These are phyloP conservation scores for Trichogramma evanescens DNA, from an alignment of 2,888 invertebrate genomes.

Conservation along the genomic window DNA sequence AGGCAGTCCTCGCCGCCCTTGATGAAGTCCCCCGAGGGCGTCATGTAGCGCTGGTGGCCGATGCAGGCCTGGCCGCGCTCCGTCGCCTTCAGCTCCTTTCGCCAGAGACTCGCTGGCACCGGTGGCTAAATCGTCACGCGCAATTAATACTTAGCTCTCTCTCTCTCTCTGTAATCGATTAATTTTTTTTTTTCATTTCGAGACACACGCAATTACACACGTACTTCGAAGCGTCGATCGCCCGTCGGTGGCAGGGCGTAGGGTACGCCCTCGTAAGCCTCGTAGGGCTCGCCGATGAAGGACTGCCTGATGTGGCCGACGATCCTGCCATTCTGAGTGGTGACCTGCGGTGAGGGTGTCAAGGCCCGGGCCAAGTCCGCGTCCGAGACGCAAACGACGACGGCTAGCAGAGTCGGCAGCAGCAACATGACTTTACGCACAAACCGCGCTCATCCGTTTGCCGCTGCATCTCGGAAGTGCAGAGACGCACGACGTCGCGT, in stretches of 20 bases:
- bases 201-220: not conserved
- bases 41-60: slow-evolving; percentile 20
- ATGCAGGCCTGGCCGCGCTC: slow-evolving; percentile 22
- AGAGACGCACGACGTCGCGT: too few relatives aligned
- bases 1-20: slow-evolving; percentile 27
- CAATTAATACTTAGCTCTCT: too few relatives aligned
- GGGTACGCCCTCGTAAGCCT: not conserved
- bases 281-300: not conserved
- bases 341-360: not conserved
- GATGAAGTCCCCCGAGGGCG: slow-evolving; percentile 19
- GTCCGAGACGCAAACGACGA: too few relatives aligned
- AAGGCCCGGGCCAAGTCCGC: too few relatives aligned
- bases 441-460: too few relatives aligned
- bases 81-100: slow-evolving; percentile 21
- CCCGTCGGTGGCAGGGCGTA: slow-evolving; percentile 1
- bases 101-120: slow-evolving; percentile 21
- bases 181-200: not conserved
- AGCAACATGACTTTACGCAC: too few relatives aligned
- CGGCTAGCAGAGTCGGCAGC: too few relatives aligned
- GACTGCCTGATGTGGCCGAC: not conserved
- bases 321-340: not conserved
- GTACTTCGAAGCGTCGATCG: slow-evolving; percentile 1
- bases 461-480: too few relatives aligned
- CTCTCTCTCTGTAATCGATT: not conserved
- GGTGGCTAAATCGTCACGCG: slow-evolving; percentile 22